Evolutionary conservation across 2,797 vertebrate species (phyloP), one percentile per base, ranked within the genome.

Genomic region (Brotula barbata): DNA sequence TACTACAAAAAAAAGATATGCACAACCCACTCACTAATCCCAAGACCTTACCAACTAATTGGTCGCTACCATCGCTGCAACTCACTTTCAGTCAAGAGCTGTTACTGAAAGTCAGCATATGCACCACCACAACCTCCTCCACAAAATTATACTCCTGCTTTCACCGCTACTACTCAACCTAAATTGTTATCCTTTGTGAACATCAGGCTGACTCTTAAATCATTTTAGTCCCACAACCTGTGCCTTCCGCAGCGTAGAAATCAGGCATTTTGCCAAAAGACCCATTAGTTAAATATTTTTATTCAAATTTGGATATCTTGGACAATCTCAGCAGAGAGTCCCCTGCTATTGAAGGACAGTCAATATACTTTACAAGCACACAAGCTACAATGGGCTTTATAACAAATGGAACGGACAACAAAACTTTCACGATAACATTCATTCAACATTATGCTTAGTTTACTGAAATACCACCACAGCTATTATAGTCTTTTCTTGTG

Each of bases 291-390:
- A 19, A 28, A 25, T 19, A 33, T 7, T 51, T 60, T 60, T 22
- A 7, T 15, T 11, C 15, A 14, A 8, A 56, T 55, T 50, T 50
- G 14, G 9, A 23, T 15, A 53, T 22, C 20, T 23, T 7, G 10
- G n/a, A 5, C 11, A 0, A 47, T 36, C 46, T 42, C 46, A 50
- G 39, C 55, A 59, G 31, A 54, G 13, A 40, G 40, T 62, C 45
- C 54, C 43, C 2, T 1, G 43, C 34, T 39, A 21, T 19, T 9
- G 17, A 50, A 43, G 21, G 56, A 43, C 58, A 64, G 49, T 15
- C 21, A 61, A 60, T 70, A 49, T 37, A 50, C 13, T 31, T 36
- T 34, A 45, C 45, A 68, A 33, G 15, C 25, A 56, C 36, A 28
- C 25, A 28, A 6, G 31, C 31, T 33, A 7, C 11, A 33, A 33